Percentiles rank a stretch among this genome's conserved stretches.
Conservation (phyloP, 2,797 vertebrate species). For the Rhadinocentrus ornatus region DNA sequence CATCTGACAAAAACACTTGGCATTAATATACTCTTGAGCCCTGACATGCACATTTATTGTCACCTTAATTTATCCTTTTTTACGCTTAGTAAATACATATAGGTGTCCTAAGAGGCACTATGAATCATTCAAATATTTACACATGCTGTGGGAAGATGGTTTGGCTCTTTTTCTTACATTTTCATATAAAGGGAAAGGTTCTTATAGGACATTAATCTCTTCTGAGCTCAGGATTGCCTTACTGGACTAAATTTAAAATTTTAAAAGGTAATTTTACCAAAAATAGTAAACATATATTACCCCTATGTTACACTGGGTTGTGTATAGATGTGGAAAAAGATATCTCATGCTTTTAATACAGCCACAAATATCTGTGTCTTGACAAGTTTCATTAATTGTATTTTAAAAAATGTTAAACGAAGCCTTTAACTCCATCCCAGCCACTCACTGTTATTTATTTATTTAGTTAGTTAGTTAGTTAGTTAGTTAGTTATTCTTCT, state of each 20-base stretch:
- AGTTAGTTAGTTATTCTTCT: too few relatives aligned
- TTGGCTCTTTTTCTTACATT: background rate
- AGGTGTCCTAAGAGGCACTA: conserved; percentile 44
- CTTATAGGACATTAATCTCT: conserved; percentile 2
- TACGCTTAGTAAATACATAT: conserved; percentile 36
- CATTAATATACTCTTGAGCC: conserved; percentile 68
- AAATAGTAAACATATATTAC: background rate
- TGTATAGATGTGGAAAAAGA: too few relatives aligned
- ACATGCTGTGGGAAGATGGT: background rate
- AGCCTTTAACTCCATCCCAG: background rate
- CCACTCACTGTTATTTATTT: background rate
- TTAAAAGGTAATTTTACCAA: background rate
- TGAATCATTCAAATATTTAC: conserved; percentile 27
- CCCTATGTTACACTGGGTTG: background rate
- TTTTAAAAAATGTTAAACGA: background rate
- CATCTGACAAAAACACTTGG: conserved; percentile 60
- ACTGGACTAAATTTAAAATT: background rate
- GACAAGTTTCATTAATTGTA: background rate
- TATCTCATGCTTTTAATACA: background rate
- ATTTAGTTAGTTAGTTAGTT: too few relatives aligned
- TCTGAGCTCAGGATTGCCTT: background rate
- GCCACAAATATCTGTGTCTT: background rate
- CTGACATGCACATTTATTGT: conserved; percentile 59
- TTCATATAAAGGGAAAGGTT: conserved; percentile 1
- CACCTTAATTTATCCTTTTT: conserved; percentile 62